These are phyloP conservation scores for Anguilla pacifica DNA, from an alignment of 2,797 vertebrate genomes.

Conservation along the genomic window DNA sequence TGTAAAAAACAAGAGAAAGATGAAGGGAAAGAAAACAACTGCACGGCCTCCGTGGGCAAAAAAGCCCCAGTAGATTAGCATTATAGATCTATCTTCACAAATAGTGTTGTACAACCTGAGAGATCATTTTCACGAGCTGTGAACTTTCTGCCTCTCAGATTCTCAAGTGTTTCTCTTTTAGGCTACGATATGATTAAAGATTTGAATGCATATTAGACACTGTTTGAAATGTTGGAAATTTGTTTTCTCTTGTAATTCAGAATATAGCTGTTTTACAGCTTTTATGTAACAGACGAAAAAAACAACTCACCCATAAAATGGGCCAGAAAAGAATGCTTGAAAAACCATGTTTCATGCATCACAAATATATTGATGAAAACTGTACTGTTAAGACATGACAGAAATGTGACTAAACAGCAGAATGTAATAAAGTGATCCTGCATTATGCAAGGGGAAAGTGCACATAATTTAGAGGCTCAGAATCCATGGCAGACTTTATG, in stretches of 20 bases:
- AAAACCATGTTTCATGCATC: background rate
- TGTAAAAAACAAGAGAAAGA: constrained; percentile 69
- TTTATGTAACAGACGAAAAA: background rate
- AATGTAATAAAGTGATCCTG: background rate
- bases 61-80: constrained; percentile 37
- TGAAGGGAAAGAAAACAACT: constrained; percentile 23
- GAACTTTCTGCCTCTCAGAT: background rate
- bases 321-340: background rate
- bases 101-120: background rate
- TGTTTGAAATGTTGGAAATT: background rate
- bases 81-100: background rate
- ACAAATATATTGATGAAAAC: background rate
- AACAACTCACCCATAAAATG: background rate
- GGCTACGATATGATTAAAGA: background rate
- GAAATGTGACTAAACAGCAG: background rate
- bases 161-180: background rate
- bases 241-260: background rate
- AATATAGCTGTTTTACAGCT: background rate
- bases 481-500: background rate
- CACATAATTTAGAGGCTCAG: background rate
- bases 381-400: background rate
- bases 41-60: constrained; percentile 37
- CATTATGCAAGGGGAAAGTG: no score
- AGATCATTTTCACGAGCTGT: background rate
- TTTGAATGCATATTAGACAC: background rate